Percentiles rank a stretch among this genome's conserved stretches.
Evolutionary conservation across 2,113 vertebrate genomes (phyloP).

Genomic region (Phaethornis superciliosus): DNA sequence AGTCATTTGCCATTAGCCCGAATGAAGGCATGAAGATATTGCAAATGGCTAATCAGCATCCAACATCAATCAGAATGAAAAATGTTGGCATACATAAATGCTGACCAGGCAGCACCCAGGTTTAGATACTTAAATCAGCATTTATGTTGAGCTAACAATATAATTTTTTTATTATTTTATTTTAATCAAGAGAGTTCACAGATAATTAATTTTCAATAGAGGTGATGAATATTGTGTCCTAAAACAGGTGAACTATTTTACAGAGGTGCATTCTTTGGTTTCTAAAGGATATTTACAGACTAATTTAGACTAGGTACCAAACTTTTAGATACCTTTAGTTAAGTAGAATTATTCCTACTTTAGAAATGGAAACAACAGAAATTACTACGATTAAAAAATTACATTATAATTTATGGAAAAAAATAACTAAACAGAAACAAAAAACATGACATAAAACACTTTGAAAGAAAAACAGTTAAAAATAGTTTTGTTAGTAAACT

Average conservation of each 20-base stretch:
- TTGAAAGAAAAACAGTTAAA: neutral
- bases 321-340: neutral
- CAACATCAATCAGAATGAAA: conserved; percentile 14
- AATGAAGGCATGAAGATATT: neutral
- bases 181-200: neutral
- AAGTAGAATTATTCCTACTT: neutral
- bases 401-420: neutral
- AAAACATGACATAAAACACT: neutral
- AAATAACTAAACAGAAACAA: neutral
- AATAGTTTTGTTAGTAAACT: neutral
- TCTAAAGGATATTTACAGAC: neutral
- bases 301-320: neutral
- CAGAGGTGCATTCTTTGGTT: neutral
- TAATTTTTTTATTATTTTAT: neutral
- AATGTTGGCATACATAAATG: neutral
- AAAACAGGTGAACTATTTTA: neutral
- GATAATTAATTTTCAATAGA: neutral
- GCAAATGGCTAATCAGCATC: conserved; percentile 18
- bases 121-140: conserved; percentile 5
- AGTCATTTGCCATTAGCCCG: neutral
- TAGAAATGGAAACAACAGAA: neutral
- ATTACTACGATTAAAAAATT: neutral
- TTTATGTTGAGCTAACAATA: neutral
- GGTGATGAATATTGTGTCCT: neutral
- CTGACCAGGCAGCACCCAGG: neutral